Percentiles rank a stretch among this genome's conserved stretches.
phyloP scores from a whole-genome alignment of 2,113 vertebrate species.

The Egretta garzetta region DNA sequence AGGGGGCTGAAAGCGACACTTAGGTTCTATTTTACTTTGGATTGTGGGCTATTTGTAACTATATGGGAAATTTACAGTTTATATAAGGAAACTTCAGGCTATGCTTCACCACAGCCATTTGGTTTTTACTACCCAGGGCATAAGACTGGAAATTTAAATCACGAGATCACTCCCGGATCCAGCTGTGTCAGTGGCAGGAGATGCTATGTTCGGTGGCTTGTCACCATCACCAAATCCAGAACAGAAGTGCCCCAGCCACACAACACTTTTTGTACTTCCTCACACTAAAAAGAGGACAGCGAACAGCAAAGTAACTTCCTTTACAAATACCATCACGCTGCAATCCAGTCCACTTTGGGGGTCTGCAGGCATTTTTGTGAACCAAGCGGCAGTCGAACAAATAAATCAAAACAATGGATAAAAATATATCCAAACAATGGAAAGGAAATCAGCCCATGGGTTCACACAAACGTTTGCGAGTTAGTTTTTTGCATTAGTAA shows the following conservation, averaged over 20 bases:
- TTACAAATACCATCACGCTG: fast-evolving
- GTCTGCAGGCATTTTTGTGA: neutral
- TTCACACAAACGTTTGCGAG: neutral
- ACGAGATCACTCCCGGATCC: neutral
- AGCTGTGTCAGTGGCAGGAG: neutral
- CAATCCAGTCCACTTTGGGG: neutral
- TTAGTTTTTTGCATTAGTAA: neutral
- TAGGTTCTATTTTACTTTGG: neutral
- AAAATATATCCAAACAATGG: neutral
- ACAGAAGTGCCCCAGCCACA: neutral
- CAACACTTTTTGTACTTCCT: neutral
- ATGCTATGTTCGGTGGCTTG: neutral
- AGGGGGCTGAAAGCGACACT: neutral
- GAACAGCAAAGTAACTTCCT: neutral
- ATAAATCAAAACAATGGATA: neutral
- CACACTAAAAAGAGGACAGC: neutral
- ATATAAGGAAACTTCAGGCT: neutral
- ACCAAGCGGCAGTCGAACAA: neutral
- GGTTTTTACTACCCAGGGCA: neutral
- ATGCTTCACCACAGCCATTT: neutral
- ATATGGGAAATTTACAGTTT: neutral
- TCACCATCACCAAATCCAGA: neutral
- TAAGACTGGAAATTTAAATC: neutral
- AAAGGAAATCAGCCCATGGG: neutral
- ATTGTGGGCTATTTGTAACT: neutral